Conservation (phyloP, 1,140 invertebrate species). For the Calephelis nemesis region DNA sequence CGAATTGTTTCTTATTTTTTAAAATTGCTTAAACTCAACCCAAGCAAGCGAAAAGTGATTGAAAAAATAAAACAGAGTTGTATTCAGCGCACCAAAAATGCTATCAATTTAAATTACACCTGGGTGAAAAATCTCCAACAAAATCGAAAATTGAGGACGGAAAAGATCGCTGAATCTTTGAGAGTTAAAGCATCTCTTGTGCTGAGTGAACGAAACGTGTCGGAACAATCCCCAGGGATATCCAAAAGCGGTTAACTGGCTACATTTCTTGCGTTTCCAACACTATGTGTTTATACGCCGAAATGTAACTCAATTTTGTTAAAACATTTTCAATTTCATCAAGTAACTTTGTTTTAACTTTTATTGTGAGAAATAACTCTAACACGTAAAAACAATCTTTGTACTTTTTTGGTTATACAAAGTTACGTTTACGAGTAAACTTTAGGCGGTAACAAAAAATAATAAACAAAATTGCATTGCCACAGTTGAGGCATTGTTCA, state of each 20-base stretch:
- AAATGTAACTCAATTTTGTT: constrained; percentile 26
- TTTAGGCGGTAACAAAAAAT: background rate
- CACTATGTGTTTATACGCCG: constrained; percentile 44
- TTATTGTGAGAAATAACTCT: background rate
- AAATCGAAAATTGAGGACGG: constrained; percentile 9
- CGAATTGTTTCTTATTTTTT: too few relatives aligned
- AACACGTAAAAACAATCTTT: constrained; percentile 13
- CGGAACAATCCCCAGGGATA: constrained; percentile 50
- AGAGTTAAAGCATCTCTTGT: constrained; percentile 51
- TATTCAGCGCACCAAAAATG: background rate
- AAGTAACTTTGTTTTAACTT: constrained; percentile 19
- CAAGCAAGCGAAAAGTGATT: too few relatives aligned
- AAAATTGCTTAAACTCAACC: too few relatives aligned
- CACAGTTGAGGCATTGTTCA: too few relatives aligned
- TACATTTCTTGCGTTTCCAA: constrained; percentile 47
- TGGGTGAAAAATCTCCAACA: constrained; percentile 16
- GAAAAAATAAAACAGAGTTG: too few relatives aligned
- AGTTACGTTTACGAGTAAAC: constrained; percentile 1
- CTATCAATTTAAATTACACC: constrained; percentile 1
- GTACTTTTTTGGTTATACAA: background rate
- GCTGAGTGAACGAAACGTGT: constrained; percentile 64
- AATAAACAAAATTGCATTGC: too few relatives aligned
- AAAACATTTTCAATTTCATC: constrained; percentile 11
- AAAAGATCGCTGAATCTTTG: constrained; percentile 63
- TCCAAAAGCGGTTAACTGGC: constrained; percentile 52